These are phyloP conservation scores for Rhea americana DNA, from an alignment of 2,113 vertebrate species.

Conservation along the genomic window DNA sequence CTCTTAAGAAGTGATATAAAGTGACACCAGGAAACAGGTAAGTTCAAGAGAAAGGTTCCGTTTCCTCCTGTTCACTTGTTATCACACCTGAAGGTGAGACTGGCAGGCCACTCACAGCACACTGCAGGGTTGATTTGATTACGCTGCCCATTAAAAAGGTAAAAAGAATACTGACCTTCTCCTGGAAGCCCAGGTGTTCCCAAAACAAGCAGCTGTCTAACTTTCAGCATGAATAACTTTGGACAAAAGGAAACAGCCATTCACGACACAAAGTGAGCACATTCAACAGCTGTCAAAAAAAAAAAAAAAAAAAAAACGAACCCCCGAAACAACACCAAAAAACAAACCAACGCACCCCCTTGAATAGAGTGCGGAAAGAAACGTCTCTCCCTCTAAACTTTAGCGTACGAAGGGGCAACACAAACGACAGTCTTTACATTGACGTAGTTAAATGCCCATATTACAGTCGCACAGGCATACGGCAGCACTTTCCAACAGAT, in stretches of 20 bases:
- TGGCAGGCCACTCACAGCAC: neutral
- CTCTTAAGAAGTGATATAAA: neutral
- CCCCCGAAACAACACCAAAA: no score
- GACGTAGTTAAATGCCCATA: neutral
- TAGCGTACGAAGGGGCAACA: neutral
- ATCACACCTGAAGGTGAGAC: neutral
- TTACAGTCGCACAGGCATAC: neutral
- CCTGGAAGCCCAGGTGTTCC: neutral
- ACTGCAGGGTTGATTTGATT: neutral
- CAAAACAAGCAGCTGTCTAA: neutral
- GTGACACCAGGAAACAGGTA: neutral
- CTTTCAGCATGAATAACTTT: neutral
- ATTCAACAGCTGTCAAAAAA: neutral
- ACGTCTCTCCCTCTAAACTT: neutral
- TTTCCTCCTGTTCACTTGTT: neutral
- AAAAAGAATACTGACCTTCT: neutral
- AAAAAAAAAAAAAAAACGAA: no score
- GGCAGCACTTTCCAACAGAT: neutral
- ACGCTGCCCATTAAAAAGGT: neutral
- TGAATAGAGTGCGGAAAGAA: neutral
- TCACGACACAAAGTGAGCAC: neutral
- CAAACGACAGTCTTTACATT: neutral
- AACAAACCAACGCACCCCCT: no score
- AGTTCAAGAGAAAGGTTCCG: neutral
- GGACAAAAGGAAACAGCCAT: neutral